Percentiles rank a stretch among this genome's conserved stretches.
phyloP scores from a whole-genome alignment of 2,888 invertebrate species.

The Plagodis pulveraria region DNA sequence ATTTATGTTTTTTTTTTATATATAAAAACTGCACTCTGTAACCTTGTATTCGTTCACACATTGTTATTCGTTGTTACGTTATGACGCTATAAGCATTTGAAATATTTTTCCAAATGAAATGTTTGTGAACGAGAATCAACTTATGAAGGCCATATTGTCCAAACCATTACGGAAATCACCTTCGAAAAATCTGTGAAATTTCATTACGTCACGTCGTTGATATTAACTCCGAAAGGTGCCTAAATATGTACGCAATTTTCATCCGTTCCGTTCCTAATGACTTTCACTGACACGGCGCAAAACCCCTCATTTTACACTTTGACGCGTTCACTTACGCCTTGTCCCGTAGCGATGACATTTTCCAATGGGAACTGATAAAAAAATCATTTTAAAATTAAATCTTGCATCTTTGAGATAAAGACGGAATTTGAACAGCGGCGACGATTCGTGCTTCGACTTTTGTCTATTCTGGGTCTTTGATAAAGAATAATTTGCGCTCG shows the following conservation, averaged over 20 bases:
- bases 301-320: constrained; percentile 85
- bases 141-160: constrained; percentile 3
- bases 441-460: constrained; percentile 63
- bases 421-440: constrained; percentile 53
- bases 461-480: constrained; percentile 79
- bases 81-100: too few relatives aligned
- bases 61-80: too few relatives aligned
- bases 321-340: constrained; percentile 83
- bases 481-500: constrained; percentile 66
- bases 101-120: too few relatives aligned
- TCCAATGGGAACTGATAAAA: constrained; percentile 68
- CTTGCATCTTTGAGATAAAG: constrained; percentile 56
- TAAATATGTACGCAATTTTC: constrained; percentile 83
- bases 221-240: constrained; percentile 75
- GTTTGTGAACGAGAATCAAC: too few relatives aligned
- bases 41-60: too few relatives aligned
- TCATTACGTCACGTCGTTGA: constrained; percentile 74
- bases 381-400: constrained; percentile 48
- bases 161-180: constrained; percentile 27
- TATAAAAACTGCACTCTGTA: too few relatives aligned
- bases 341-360: constrained; percentile 80
- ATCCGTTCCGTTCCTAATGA: constrained; percentile 84
- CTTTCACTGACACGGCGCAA: constrained; percentile 82
- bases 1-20: too few relatives aligned
- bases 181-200: constrained; percentile 61